phyloP scores from a whole-genome alignment of 1,140 invertebrate species.

The Parapsyche elsis region DNA sequence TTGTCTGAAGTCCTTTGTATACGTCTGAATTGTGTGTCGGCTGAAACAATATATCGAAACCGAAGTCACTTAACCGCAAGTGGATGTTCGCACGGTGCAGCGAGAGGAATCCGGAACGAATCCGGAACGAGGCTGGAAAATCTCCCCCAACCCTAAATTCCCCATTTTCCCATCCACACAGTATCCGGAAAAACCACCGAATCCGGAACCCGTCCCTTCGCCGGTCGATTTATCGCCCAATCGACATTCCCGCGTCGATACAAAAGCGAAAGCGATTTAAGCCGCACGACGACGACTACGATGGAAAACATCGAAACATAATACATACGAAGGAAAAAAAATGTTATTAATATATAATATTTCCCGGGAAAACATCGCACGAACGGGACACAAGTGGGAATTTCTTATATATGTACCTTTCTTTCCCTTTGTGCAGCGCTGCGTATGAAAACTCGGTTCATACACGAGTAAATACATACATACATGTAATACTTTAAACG shows the following conservation, averaged over 20 bases:
- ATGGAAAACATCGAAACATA: not conserved
- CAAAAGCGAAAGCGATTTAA: constrained; percentile 28
- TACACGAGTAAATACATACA: no score
- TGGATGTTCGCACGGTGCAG: not conserved
- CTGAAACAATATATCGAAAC: not conserved
- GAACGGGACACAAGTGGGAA: no score
- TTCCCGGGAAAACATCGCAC: not conserved
- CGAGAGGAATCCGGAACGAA: not conserved
- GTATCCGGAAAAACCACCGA: not conserved
- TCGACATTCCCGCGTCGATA: constrained; percentile 33
- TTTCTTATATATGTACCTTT: no score
- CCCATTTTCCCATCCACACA: not conserved
- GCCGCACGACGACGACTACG: not conserved
- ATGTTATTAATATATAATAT: not conserved
- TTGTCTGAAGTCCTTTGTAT: not conserved
- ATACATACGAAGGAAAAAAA: not conserved
- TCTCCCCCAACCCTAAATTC: not conserved
- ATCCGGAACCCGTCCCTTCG: not conserved
- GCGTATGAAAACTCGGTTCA: no score
- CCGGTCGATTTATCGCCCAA: constrained; percentile 34
- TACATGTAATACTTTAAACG: no score
- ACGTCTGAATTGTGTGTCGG: not conserved
- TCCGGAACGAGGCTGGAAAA: not conserved
- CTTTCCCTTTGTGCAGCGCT: no score
- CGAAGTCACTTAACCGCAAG: constrained; percentile 16